Base-by-base conservation (phyloP, 2,797 vertebrate genomes). In the Parambassis ranga region DNA sequence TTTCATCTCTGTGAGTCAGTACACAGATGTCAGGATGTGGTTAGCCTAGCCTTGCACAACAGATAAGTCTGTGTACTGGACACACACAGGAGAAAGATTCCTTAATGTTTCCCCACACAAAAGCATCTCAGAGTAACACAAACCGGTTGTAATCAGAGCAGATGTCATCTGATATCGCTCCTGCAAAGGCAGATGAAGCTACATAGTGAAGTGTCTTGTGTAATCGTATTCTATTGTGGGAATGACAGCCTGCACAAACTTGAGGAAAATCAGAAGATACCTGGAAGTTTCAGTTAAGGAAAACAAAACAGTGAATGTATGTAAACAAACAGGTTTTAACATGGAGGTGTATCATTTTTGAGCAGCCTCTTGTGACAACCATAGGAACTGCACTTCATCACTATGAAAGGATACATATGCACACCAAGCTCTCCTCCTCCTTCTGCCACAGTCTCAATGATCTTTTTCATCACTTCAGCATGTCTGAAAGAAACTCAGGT, bases 161-260 rank as follows among this genome's bases (percentile, higher is more conserved):
- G 46, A 59, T 15, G 26, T 1, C 30, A 55, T 35, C 42, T 30
- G 42, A 10, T 2, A 8, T 19, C 46, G 46, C 26, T 42, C 10
- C 16, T 8, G 64, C 35, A 37, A 59, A 18, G 43, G 52, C 31
- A 6, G 30, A 62, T 57, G 65, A 26, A 82, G 71, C 87, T 95
- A 98, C 97, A 99, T 98, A 16, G 95, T 98, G 91, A 99, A 99
- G 87, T 99, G 95, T 88, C 96, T 94, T 0, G 96, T 98, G 91
- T 98, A 99, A 87, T 99, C 98, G 32, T 98, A 98, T 84, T 99
- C 96, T 95, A 99, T 98, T 24, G 97, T 98, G 81, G 97, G 96
- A 94, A 99, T 98, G 93, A 99, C 97, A 0, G 97, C 97, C 91
- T 99, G 98, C 91, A 99, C 98, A 86, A 99, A 99, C 91, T 99